phyloP scores from a whole-genome alignment of 2,113 vertebrate species.

The Gulo gulo region DNA sequence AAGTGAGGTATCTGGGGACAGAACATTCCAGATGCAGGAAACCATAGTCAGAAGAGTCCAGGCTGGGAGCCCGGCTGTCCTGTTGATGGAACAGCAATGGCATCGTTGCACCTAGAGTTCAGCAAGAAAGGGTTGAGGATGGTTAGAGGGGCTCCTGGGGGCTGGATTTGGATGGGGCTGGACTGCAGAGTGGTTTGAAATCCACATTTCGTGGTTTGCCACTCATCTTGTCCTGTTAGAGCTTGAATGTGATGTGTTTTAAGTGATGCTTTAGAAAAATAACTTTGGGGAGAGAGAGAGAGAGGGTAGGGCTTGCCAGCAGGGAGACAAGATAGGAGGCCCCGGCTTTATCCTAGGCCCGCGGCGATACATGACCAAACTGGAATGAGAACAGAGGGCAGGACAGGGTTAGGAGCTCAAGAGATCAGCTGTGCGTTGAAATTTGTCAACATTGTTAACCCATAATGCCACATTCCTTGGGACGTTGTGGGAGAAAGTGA shows the following conservation, averaged over 20 bases:
- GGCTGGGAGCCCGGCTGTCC: neutral
- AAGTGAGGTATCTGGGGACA: neutral
- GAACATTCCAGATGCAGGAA: neutral
- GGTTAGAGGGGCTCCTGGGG: neutral
- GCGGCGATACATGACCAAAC: neutral
- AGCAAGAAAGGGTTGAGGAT: neutral
- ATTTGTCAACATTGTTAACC: neutral
- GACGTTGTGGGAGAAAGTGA: neutral
- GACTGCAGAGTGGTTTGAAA: neutral
- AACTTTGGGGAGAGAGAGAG: neutral
- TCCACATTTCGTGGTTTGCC: neutral
- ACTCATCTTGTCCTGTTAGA: neutral
- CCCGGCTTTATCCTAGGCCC: neutral
- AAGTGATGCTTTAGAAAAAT: neutral
- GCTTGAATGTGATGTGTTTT: neutral
- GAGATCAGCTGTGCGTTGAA: fast-evolving
- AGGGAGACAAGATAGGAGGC: neutral
- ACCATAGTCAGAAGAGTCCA: neutral
- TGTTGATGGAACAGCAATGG: neutral
- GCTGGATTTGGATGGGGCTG: neutral
- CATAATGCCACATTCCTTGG: fast-evolving
- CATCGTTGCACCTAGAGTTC: neutral
- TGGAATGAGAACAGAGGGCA: neutral
- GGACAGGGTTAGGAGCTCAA: neutral
- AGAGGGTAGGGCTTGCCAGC: neutral